Conservation (phyloP, 2,888 invertebrate genomes). For the Melolontha melolontha region DNA sequence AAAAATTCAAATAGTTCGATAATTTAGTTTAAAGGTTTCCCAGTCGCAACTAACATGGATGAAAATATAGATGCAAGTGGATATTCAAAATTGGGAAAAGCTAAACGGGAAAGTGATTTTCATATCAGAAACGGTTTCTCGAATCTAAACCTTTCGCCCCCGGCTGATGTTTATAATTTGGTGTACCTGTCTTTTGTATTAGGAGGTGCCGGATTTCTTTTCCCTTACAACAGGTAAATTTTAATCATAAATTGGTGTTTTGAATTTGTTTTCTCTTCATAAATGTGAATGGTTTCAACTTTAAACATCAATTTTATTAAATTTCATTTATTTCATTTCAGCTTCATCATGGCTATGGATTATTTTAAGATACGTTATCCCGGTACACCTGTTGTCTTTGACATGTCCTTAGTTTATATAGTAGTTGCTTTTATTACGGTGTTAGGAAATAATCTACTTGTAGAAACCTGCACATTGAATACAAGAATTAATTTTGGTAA, state of each 20-base stretch:
- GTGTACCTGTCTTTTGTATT: slow-evolving; percentile 82
- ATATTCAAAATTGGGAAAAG: slow-evolving; percentile 61
- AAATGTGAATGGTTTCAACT: no score
- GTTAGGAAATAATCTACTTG: slow-evolving; percentile 84
- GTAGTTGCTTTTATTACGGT: slow-evolving; percentile 91
- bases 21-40: not conserved
- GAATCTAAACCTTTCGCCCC: slow-evolving; percentile 72
- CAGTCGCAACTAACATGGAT: slow-evolving; percentile 50
- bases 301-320: no score
- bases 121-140: slow-evolving; percentile 65
- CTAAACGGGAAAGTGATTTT: slow-evolving; percentile 56
- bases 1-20: no score
- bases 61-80: slow-evolving; percentile 58
- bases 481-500: slow-evolving; percentile 88
- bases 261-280: no score
- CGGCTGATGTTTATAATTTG: slow-evolving; percentile 77
- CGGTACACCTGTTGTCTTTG: slow-evolving; percentile 87
- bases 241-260: not conserved
- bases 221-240: slow-evolving; percentile 89
- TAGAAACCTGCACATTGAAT: slow-evolving; percentile 85
- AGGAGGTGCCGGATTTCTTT: slow-evolving; percentile 89
- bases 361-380: slow-evolving; percentile 90
- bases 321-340: slow-evolving; percentile 61
- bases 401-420: slow-evolving; percentile 93
- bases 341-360: slow-evolving; percentile 94